Base-by-base conservation (phyloP, 2,888 invertebrate genomes). In the Hedychridium roseum region DNA sequence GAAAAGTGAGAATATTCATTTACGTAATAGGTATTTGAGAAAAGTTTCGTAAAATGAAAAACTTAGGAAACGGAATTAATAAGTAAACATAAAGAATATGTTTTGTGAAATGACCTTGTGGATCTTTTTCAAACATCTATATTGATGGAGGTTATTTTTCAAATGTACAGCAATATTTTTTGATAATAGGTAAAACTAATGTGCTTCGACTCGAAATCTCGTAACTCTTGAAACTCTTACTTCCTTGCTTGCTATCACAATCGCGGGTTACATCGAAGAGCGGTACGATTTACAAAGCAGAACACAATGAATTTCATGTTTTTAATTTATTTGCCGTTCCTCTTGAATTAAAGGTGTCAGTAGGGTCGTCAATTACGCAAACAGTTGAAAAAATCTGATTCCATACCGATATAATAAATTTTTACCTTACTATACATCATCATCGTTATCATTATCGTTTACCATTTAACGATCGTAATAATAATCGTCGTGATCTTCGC, bases 321-420 rank as follows among this genome's bases (percentile, higher is more conserved):
- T 63, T 64, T 60, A 67, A 66, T 73, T 72, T 67, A 69, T 69
- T 73, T 66, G 59, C 64, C 64, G 64, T 71, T 67, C 44, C 34
- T 53, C 46, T n/a, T 36, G 9, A 60, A 60, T 68, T 64, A 67
- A 58, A 61, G 71, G 66, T 70, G 66, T 73, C 70, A 64, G 67
- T 71, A 68, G 56, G 58, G 62, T 73, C 65, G 61, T 73, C 71
- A 55, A 60, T 71, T 76, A 71, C 74, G 73, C 74, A 70, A 72
- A 73, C 67, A 73, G 68, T 72, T 70, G 72, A 74, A 74, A 66
- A 75, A 72, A 71, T 75, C 69, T 71, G 74, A 73, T 72, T 75
- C 69, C 72, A 74, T 75, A 76, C 68, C 72, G 72, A 74, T 72
- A 75, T 73, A 74, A 76, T 76, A 73, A 74, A 76, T 74, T 76